A percentile compares a stretch with the other conserved stretches of the same genome.
These are phyloP conservation scores for Choloepus didactylus DNA, from an alignment of 2,797 vertebrate species.

Conservation along the genomic window DNA sequence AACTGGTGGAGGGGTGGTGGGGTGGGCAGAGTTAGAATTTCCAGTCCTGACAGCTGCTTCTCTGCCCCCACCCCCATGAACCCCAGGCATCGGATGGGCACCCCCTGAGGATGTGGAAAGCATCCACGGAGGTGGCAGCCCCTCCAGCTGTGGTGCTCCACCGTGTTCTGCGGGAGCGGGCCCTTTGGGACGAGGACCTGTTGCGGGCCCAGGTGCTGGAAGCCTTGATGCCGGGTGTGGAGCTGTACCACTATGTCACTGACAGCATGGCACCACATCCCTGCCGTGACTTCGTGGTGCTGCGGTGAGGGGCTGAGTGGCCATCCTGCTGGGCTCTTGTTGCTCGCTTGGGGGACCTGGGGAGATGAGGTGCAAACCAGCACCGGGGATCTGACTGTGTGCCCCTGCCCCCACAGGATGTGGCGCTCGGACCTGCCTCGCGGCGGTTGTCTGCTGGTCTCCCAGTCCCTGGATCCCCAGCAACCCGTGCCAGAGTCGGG, in stretches of 20 bases:
- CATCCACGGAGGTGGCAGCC: conserved; percentile 89
- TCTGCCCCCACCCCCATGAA: fast-evolving
- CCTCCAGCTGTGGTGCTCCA: conserved; percentile 89
- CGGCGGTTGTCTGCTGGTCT: conserved; percentile 90
- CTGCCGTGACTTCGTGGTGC: conserved; percentile 91
- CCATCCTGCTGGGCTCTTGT: not conserved
- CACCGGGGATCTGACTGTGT: not conserved
- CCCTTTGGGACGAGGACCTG: conserved; percentile 94
- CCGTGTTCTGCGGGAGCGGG: conserved; percentile 91
- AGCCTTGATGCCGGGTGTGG: conserved; percentile 90
- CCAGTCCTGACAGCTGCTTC: not conserved
- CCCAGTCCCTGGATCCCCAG: conserved; percentile 91
- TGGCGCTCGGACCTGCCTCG: conserved; percentile 90
- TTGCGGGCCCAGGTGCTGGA: conserved; percentile 92
- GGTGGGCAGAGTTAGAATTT: not conserved
- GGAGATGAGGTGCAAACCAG: not conserved
- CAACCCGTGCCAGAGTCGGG: conserved; percentile 88
- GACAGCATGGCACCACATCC: conserved; percentile 95
- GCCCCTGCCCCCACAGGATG: conserved; percentile 83
- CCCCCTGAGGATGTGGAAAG: conserved; percentile 92
- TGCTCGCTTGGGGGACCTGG: not conserved
- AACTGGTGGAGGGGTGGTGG: no score
- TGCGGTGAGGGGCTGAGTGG: conserved; percentile 87
- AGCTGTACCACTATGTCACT: conserved; percentile 92
- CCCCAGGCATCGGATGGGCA: conserved; percentile 91